phyloP scores from a whole-genome alignment of 2,888 invertebrate genomes.

The Marronus borbonicus region DNA sequence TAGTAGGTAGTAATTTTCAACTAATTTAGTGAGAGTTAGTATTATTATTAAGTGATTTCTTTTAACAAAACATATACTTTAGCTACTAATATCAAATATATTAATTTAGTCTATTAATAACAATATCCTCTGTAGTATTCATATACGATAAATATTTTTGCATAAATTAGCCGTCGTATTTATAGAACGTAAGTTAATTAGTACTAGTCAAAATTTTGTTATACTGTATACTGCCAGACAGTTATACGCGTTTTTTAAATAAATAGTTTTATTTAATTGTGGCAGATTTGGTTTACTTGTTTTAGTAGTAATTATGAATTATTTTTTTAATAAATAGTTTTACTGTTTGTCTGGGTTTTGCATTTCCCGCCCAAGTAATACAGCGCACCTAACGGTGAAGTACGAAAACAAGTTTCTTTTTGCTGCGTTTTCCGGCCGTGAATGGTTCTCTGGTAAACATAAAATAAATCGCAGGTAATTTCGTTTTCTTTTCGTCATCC shows the following conservation, averaged over 20 bases:
- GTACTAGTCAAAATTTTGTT: slow-evolving; percentile 26
- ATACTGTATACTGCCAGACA: slow-evolving; percentile 25
- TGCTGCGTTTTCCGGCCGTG: slow-evolving; percentile 60
- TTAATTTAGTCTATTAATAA: not conserved
- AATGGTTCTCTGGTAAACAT: slow-evolving; percentile 60
- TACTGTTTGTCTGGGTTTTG: not conserved
- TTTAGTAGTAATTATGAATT: slow-evolving; percentile 17
- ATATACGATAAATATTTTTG: slow-evolving; percentile 9
- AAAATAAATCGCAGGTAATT: slow-evolving; percentile 69
- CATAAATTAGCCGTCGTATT: slow-evolving; percentile 7
- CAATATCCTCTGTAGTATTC: not conserved
- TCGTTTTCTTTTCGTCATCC: slow-evolving; percentile 61
- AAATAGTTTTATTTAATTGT: slow-evolving; percentile 4
- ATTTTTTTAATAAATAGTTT: slow-evolving; percentile 40
- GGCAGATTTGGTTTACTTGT: slow-evolving; percentile 8
- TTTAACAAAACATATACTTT: too few relatives aligned
- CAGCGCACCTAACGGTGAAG: slow-evolving; percentile 48
- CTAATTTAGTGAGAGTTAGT: too few relatives aligned
- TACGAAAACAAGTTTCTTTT: slow-evolving; percentile 61
- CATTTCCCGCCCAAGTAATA: slow-evolving; percentile 12
- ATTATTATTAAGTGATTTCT: too few relatives aligned
- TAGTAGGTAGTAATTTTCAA: too few relatives aligned
- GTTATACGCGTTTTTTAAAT: not conserved
- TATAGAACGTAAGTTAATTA: slow-evolving; percentile 6
- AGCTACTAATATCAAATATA: too few relatives aligned